Conservation (phyloP, 1,140 invertebrate genomes). For the Ectropis grisescens region DNA sequence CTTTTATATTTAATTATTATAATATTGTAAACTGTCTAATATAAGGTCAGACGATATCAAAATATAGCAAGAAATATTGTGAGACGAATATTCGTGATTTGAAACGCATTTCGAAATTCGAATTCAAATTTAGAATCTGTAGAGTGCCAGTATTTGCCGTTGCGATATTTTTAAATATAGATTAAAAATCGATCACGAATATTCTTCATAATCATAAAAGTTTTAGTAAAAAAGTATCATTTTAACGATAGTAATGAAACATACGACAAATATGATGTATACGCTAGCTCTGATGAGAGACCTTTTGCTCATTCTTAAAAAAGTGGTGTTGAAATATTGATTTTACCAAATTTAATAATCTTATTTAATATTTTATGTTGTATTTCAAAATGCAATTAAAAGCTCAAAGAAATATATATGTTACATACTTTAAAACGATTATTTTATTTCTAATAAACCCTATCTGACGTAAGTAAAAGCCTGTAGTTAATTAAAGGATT, state of each 20-base stretch:
- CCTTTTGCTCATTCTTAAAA: conserved; percentile 69
- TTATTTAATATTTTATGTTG: conserved; percentile 73
- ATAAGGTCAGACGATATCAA: conserved; percentile 56
- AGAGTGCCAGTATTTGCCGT: too few relatives aligned
- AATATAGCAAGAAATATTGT: conserved; percentile 30
- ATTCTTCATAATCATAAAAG: conserved; percentile 5
- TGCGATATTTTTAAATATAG: too few relatives aligned
- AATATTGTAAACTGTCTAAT: conserved; percentile 61
- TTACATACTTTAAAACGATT: conserved; percentile 65
- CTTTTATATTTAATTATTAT: conserved; percentile 62
- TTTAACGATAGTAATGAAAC: conserved; percentile 55
- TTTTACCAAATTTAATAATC: conserved; percentile 72
- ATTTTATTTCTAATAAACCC: conserved; percentile 35
- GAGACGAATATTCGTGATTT: conserved; percentile 13
- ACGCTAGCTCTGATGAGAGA: conserved; percentile 69
- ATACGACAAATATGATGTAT: conserved; percentile 68
- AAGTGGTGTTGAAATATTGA: conserved; percentile 68
- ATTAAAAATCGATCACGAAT: background rate
- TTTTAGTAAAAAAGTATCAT: conserved; percentile 43
- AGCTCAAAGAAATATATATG: conserved; percentile 74
- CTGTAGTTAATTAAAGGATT: too few relatives aligned
- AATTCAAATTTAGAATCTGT: conserved; percentile 13
- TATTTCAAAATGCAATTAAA: conserved; percentile 73
- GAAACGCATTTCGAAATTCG: conserved; percentile 6
- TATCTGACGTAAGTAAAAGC: too few relatives aligned